phyloP scores from a whole-genome alignment of 1,140 invertebrate genomes.

The Saccostrea echinata region DNA sequence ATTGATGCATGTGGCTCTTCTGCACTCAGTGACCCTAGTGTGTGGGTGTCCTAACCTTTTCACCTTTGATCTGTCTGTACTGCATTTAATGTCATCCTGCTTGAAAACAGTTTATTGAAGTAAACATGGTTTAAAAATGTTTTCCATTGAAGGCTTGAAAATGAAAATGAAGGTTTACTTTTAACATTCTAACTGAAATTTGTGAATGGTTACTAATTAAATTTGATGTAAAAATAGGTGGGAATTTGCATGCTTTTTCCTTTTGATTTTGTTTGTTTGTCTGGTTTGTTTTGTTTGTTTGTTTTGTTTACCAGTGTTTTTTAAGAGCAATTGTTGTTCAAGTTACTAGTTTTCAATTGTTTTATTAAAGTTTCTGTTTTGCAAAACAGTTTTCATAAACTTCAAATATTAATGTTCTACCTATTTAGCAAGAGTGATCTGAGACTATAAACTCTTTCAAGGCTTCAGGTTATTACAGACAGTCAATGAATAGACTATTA shows the following conservation, averaged over 20 bases:
- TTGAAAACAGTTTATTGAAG: neutral
- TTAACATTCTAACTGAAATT: neutral
- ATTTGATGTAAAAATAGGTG: neutral
- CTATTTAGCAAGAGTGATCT: no score
- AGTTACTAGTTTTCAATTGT: no score
- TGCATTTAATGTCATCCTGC: neutral
- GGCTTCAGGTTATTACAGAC: no score
- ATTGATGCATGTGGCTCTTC: slow-evolving; percentile 41
- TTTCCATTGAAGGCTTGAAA: neutral
- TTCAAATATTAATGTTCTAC: no score
- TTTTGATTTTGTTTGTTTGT: neutral
- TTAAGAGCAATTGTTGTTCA: no score
- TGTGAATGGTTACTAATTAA: neutral
- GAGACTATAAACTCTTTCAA: no score
- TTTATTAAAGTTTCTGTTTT: neutral
- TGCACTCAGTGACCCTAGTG: slow-evolving; percentile 58
- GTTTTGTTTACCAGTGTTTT: neutral
- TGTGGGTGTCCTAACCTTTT: slow-evolving; percentile 54
- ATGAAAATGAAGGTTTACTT: neutral
- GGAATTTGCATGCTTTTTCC: neutral
- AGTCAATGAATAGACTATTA: no score
- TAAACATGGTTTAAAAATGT: neutral
- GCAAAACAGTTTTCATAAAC: neutral
- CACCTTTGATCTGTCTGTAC: neutral
- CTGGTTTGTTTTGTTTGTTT: neutral